phyloP scores from a whole-genome alignment of 2,797 vertebrate species.

The Clarias platycephalus region DNA sequence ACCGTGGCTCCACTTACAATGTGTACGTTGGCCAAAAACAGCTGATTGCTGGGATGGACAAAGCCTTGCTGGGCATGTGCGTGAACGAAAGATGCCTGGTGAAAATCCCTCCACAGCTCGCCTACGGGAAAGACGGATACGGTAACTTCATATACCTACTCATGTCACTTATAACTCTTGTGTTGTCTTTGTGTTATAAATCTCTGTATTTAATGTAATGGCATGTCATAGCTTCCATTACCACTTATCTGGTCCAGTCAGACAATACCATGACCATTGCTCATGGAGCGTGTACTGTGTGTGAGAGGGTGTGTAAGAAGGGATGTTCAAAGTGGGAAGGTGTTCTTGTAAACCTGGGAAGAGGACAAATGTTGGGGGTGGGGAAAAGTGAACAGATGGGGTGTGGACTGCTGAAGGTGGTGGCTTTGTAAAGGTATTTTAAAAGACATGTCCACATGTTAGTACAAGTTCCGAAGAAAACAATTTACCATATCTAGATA shows the following conservation, averaged over 20 bases:
- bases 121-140: constrained; percentile 89
- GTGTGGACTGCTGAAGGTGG: constrained; percentile 32
- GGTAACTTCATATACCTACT: constrained; percentile 66
- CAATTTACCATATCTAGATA: neutral
- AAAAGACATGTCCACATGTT: constrained; percentile 40
- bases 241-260: neutral
- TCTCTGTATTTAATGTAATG: neutral
- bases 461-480: constrained; percentile 37
- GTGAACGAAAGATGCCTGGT: constrained; percentile 91
- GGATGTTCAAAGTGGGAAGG: constrained; percentile 14
- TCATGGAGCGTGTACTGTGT: neutral
- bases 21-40: constrained; percentile 92
- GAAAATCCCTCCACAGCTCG: constrained; percentile 88
- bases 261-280: constrained; percentile 25
- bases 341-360: constrained; percentile 16
- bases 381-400: constrained; percentile 12
- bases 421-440: constrained; percentile 43
- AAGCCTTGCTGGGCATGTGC: constrained; percentile 93
- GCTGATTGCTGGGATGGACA: constrained; percentile 94
- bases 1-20: constrained; percentile 90
- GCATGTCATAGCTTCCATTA: neutral
- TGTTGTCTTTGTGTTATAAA: constrained; percentile 2
- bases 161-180: neutral
- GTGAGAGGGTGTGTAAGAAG: neutral
- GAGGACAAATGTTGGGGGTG: constrained; percentile 14